Evolutionary conservation across 1,140 invertebrate species (phyloP).

Genomic region (Heterodera carotae): DNA sequence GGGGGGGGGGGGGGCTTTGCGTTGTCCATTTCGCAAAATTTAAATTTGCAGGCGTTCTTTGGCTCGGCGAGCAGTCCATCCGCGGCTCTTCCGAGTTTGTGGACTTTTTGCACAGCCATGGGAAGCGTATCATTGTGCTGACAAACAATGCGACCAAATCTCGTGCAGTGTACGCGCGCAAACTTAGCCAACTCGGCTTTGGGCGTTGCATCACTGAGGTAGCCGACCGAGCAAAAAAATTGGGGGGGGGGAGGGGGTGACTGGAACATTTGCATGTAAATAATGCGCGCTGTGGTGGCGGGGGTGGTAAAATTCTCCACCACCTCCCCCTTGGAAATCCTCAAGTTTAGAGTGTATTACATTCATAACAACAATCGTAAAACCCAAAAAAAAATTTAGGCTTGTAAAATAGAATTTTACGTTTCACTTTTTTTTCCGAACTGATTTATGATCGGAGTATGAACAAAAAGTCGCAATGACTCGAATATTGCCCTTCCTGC

Average conservation of each 20-base stretch:
- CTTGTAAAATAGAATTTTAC: no score
- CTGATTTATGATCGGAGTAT: no score
- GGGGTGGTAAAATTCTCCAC: no score
- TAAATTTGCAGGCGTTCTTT: slow-evolving; percentile 52
- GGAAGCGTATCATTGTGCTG: slow-evolving; percentile 58
- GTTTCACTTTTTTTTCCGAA: no score
- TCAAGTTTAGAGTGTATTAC: no score
- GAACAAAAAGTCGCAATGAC: no score
- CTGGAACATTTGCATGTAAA: no score
- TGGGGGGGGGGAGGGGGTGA: no score
- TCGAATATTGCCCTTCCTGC: no score
- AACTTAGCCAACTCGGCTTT: slow-evolving; percentile 58
- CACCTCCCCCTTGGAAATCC: no score
- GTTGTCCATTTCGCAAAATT: not conserved
- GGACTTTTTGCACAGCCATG: slow-evolving; percentile 45
- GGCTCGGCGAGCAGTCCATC: slow-evolving; percentile 59
- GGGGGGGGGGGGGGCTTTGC: not conserved
- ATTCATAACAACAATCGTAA: no score
- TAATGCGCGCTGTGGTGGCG: no score
- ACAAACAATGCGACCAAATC: slow-evolving; percentile 64
- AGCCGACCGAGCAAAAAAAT: not conserved
- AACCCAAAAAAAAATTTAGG: slow-evolving; percentile 17
- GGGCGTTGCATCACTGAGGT: slow-evolving; percentile 33
- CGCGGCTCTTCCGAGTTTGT: slow-evolving; percentile 56
- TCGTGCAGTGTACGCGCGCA: slow-evolving; percentile 62